Base-by-base conservation (phyloP, 2,113 vertebrate species). In the Malurus cyaneus region DNA sequence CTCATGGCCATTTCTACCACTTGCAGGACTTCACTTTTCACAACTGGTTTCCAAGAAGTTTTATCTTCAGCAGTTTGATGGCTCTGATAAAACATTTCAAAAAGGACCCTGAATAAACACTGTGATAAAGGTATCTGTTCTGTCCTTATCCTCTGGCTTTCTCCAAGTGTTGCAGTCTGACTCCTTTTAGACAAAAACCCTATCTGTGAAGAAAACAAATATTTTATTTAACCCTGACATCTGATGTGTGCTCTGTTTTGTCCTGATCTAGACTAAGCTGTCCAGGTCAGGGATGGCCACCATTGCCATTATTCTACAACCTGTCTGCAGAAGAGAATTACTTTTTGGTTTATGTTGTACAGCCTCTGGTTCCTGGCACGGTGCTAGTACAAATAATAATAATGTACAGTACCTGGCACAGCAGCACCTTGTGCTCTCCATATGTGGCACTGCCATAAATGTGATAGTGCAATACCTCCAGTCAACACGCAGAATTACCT, bases 311-410 rank as follows among this genome's bases (percentile, higher is more conserved):
- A 92, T 62, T 96, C 92, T 86, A 72, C 92, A 94, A 88, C 86
- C 59, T 94, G 92, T 94, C 94, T 9, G 0, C 32, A 86, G 60
- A 31, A 74, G 76, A 86, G 92, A 96, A 96, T 96, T 96, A 94
- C 92, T 96, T 96, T 96, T 96, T 96, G 91, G 47, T 96, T 96
- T 96, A 96, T 96, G 96, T 93, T 76, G 93, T 67, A 21, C 60
- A 91, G 86, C 50, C 78, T 31, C 61, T 72, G 73, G 85, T 17
- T 95, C 28, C 64, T 94, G 88, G 91, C 72, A 80, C 17, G 1
- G 53, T 74, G 86, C 92, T 95, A 96, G 86, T 94, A 92, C 95
- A 96, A 96, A 96, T 97, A 97, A 97, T 89, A 95, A 93, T 97
- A 97, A 97, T 71, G 61, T 94, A 81, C 89, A 82, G 65, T 49